Base-by-base conservation (phyloP, 2,113 vertebrate species). In the Myiagra hebetior region DNA sequence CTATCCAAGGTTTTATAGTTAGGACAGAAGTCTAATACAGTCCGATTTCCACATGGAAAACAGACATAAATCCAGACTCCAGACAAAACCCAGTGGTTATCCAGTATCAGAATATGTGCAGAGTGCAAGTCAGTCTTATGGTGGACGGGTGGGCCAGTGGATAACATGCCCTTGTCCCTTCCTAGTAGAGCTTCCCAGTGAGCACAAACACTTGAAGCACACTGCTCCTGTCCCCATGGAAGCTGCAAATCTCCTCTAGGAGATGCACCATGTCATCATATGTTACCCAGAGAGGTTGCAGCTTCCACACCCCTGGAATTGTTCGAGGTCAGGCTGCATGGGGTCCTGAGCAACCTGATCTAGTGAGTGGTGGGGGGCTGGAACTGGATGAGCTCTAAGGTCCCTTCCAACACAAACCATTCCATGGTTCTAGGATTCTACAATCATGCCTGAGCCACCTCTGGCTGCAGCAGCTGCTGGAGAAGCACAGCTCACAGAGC, bases 51-150 rank as follows among this genome's bases (percentile, higher is more conserved):
- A 20, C 15, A 4, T 9, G 13, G 73, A 64, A 93, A 80, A 52
- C 0, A 2, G 35, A 41, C 46, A 60, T 26, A 72, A 76, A 69
- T 30, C 13, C 33, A 60, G 27, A 72, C 39, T 31, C 26, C 41
- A 8, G 2, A 35, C 27, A 87, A 78, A 90, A 39, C 3, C 17
- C 12, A 22, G 30, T 8, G 3, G 42, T 59, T 63, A 78, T 30
- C 46, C 60, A 46, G 1, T 11, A 85, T 4, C 53, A 30, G 33
- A 46, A 52, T 0, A 0, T 0, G 2, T 13, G 46, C 44, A 68
- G 8, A 6, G 13, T 27, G 27, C 55, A 57, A 74, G 39, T 15
- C 55, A 91, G 28, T 13, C 64, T 56, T 12, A 30, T 0, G 1
- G 42, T 20, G 63, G 27, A 13, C 4, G 5, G 18, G 17, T 47